Evolutionary conservation across 2,113 vertebrate genomes (phyloP), one percentile per base, ranked within the genome.

Genomic region (Ophthalmolycus amberensis): DNA sequence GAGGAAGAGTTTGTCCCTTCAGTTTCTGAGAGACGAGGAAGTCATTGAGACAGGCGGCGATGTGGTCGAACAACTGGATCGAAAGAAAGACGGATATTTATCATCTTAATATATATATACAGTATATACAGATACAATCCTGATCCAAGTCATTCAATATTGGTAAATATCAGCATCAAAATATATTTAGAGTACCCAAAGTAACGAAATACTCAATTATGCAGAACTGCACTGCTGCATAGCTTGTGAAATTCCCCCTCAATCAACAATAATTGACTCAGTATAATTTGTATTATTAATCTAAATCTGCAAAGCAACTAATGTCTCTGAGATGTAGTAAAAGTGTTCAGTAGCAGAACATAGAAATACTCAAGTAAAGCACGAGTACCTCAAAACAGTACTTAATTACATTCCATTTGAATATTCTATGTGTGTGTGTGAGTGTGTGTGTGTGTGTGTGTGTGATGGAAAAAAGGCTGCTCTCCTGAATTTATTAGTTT

Each of bases 41-140:
- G 0, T 93, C 85, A 0, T 42, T 25, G 34, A 98, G 67, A 6
- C 96, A 97, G 14, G 78, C 68, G 0, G 96, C 96, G 5, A 97
- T 94, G 89, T 97, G 97, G 84, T 97, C 94, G 71, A 98, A 98
- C 74, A 97, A 93, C 97, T 98, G 91, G 3, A 67, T 6, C 14
- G 25, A 32, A 0, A 46, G 5, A 67, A 1, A 5, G 0, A 54
- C 29, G 32, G 5, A 6, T 15, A 44, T 27, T 65, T 11, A 18
- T 58, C 54, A 56, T 11, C 54, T 27, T 27, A 1, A 58, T 14
- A 9, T 12, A 8, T 1, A 25, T 25, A 25, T 25, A 64, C 29
- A 63, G 59, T 9, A 22, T 10, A 60, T 60, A 29, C 7, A 58
- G 11, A 27, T 6, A 58, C 15, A 6, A 6, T 46, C 15, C 14